Conservation (phyloP, 92 coral and sea anemone species). For the Parazoanthus atlanticus region DNA sequence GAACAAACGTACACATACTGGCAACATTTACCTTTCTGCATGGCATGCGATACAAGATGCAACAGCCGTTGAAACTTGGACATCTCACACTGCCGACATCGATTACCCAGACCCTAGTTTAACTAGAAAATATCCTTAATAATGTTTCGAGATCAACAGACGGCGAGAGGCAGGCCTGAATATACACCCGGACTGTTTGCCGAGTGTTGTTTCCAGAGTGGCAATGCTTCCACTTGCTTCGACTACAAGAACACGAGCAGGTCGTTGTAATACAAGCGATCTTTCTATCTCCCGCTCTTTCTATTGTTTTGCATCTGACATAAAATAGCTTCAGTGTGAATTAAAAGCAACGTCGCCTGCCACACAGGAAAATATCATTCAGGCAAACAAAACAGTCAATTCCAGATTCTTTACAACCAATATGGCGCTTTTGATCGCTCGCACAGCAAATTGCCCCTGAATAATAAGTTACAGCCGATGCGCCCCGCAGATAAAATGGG, state of each 20-base stretch:
- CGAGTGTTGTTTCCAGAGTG: conserved; percentile 12
- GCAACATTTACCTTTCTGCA: conserved; percentile 27
- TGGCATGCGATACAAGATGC: conserved; percentile 24
- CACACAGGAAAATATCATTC: conserved; percentile 36
- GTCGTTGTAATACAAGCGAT: conserved; percentile 28
- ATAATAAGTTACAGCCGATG: conserved; percentile 63
- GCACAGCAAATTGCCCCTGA: conserved; percentile 66
- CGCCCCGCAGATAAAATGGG: conserved; percentile 79
- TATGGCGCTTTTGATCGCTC: conserved; percentile 87
- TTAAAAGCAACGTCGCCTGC: conserved; percentile 27
- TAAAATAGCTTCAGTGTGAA: conserved; percentile 30
- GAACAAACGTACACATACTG: not conserved
- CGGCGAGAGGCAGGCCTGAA: not conserved
- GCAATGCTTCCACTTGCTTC: conserved; percentile 28
- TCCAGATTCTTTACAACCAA: conserved; percentile 83
- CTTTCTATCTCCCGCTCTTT: not conserved
- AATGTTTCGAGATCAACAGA: conserved; percentile 18
- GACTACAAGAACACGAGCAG: conserved; percentile 41
- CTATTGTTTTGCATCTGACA: conserved; percentile 25
- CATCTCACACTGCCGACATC: conserved; percentile 42
- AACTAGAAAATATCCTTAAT: conserved; percentile 4
- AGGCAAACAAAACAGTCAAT: conserved; percentile 47
- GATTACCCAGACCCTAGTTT: not conserved
- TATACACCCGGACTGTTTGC: conserved; percentile 26
- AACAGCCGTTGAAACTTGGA: conserved; percentile 18